Evolutionary conservation across 2,113 vertebrate genomes (phyloP).

Genomic region (Cephalopterus ornatus): DNA sequence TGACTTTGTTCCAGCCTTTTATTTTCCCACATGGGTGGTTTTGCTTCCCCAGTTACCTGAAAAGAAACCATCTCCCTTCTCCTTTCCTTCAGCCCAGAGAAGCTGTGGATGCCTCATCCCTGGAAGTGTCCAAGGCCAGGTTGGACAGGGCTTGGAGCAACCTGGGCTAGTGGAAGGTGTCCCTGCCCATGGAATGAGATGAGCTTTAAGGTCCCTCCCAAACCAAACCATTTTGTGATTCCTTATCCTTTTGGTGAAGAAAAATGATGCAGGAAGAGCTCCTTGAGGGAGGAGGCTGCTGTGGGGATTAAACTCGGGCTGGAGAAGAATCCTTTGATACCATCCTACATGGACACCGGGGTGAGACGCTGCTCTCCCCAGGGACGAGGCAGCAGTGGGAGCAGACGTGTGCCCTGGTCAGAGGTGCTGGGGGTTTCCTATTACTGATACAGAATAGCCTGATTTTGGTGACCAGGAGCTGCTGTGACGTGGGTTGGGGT

Average conservation of each 20-base stretch:
- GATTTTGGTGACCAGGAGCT: conserved; percentile 7
- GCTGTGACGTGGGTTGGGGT: not conserved
- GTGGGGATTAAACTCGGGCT: not conserved
- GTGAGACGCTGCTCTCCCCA: not conserved
- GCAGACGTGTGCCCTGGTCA: not conserved
- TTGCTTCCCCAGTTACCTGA: not conserved
- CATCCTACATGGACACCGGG: fast-evolving
- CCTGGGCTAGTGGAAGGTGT: not conserved
- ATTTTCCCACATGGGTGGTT: not conserved
- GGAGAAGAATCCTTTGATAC: not conserved
- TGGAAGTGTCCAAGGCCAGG: not conserved
- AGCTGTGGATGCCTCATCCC: not conserved
- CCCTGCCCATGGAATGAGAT: not conserved
- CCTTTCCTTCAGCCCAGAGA: not conserved
- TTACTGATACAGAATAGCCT: conserved; percentile 38
- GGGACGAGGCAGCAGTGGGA: not conserved
- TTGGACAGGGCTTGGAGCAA: not conserved
- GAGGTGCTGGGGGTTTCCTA: not conserved
- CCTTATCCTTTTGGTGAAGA: not conserved
- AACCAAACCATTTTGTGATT: not conserved
- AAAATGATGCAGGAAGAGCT: fast-evolving
- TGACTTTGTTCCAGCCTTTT: fast-evolving
- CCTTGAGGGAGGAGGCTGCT: fast-evolving
- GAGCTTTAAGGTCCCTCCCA: not conserved
- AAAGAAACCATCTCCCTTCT: not conserved